Evolutionary conservation across 2,113 vertebrate genomes (phyloP).

Genomic region (Craseonycteris thonglongyai): DNA sequence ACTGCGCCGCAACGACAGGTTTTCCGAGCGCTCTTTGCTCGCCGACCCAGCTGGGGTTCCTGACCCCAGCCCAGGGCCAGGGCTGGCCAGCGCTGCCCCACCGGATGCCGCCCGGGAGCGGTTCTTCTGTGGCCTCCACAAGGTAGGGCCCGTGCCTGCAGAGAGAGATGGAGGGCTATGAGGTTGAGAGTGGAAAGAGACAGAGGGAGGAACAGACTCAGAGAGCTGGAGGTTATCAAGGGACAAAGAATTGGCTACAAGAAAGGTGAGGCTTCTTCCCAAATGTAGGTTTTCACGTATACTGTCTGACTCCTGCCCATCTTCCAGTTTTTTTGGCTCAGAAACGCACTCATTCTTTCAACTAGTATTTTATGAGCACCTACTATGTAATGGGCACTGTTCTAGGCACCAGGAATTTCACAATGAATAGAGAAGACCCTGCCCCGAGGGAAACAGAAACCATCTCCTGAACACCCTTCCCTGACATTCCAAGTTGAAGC

Average conservation of each 20-base stretch:
- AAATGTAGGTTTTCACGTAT: neutral
- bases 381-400: neutral
- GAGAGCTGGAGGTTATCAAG: neutral
- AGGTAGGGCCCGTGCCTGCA: constrained; percentile 69
- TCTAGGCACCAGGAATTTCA: neutral
- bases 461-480: neutral
- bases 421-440: neutral
- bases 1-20: constrained; percentile 86
- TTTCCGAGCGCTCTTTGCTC: constrained; percentile 85
- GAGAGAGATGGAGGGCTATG: neutral
- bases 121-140: constrained; percentile 83
- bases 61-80: constrained; percentile 81
- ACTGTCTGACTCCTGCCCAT: neutral
- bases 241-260: neutral
- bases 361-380: neutral
- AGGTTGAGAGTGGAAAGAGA: too few relatives aligned
- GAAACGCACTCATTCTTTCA: constrained; percentile 18
- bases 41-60: constrained; percentile 79
- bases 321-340: neutral
- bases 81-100: constrained; percentile 81
- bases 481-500: neutral
- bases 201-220: neutral
- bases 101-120: constrained; percentile 86
- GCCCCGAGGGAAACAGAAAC: neutral
- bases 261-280: neutral